phyloP scores from a whole-genome alignment of 2,113 vertebrate species.

The Burhinus bistriatus region DNA sequence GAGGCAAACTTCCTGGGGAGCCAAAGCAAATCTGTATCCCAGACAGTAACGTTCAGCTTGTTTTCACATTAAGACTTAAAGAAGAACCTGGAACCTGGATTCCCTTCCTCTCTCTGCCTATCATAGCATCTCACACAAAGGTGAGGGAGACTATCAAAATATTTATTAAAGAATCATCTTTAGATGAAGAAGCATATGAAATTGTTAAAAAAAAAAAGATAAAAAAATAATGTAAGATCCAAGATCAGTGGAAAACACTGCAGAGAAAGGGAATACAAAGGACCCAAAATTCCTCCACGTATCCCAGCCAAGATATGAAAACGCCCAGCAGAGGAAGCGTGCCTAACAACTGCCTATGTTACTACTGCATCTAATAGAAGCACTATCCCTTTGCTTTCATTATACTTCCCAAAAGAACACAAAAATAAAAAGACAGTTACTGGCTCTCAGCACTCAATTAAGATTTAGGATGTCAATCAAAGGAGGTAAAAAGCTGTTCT shows the following conservation, averaged over 20 bases:
- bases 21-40: background rate
- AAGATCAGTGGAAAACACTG: background rate
- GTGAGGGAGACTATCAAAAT: background rate
- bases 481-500: background rate
- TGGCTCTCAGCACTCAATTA: background rate
- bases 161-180: background rate
- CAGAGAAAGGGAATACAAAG: background rate
- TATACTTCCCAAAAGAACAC: background rate
- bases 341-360: background rate
- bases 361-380: background rate
- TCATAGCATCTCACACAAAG: background rate
- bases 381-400: background rate
- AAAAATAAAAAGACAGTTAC: background rate
- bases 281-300: background rate
- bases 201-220: background rate
- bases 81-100: background rate
- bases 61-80: background rate
- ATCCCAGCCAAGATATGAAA: background rate
- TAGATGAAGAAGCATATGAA: background rate
- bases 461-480: background rate
- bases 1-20: background rate
- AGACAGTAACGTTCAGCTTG: rapidly evolving
- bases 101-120: background rate
- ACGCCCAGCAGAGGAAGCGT: background rate
- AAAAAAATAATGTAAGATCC: background rate